A percentile compares a stretch with the other conserved stretches of the same genome.
phyloP scores from a whole-genome alignment of 1,140 invertebrate genomes.

The Bombyx mandarina region DNA sequence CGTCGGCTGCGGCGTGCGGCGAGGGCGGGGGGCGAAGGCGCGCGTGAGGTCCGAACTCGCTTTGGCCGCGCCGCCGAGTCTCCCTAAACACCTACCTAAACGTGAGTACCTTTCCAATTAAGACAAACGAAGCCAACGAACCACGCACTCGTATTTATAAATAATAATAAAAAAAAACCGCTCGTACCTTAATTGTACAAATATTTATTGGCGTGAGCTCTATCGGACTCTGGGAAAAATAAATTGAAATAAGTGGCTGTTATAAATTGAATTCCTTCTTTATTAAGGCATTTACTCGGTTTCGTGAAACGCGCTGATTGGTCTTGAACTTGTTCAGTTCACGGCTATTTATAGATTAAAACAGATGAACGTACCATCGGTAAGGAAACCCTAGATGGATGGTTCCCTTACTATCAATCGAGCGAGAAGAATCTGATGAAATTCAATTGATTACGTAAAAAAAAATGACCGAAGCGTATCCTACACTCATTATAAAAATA shows the following conservation, averaged over 20 bases:
- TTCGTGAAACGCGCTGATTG: too few species aligned
- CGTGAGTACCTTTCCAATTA: conserved; percentile 17
- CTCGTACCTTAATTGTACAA: neutral
- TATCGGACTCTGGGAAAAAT: too few species aligned
- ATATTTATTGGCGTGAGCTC: too few species aligned
- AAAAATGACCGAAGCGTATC: neutral
- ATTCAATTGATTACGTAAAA: neutral
- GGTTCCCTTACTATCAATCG: too few species aligned
- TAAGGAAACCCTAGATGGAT: too few species aligned
- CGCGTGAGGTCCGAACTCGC: conserved; percentile 8
- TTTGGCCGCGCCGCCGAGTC: conserved; percentile 17
- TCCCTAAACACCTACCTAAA: conserved; percentile 17
- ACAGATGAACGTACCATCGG: too few species aligned
- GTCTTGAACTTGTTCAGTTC: too few species aligned
- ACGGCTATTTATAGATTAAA: too few species aligned
- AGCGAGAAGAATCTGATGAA: too few species aligned
- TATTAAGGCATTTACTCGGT: too few species aligned
- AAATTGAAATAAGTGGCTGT: too few species aligned
- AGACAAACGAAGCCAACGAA: conserved; percentile 11
- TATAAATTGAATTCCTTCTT: too few species aligned
- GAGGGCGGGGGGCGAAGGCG: conserved; percentile 5
- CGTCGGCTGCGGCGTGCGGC: conserved; percentile 30
- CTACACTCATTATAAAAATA: neutral
- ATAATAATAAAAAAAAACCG: neutral
- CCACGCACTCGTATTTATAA: neutral